Base-by-base conservation (phyloP, 92 coral and sea anemone genomes). In the Pocillopora meandrina region DNA sequence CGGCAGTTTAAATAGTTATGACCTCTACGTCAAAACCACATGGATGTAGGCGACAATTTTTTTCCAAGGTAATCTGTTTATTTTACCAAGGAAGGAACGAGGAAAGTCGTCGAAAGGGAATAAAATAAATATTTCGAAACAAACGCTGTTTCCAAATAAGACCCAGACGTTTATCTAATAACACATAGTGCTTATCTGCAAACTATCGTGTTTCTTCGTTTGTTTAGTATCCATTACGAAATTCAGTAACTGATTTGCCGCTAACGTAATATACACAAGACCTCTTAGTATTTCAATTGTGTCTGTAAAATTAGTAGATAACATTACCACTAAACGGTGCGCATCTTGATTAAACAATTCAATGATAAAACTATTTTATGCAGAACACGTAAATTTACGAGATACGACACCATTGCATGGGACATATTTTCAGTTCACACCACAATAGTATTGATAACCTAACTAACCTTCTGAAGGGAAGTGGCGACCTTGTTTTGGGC, bases 401-500 rank as follows among this genome's bases (percentile, higher is more conserved):
- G 56, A 42, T 42, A 42, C 5, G 14, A 33, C 33, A 1, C 20
- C 49, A 33, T 12, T 19, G 16, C n/a, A 34, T 12, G 2, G 55
- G 12, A 16, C 33, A 1, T 16, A 3, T 47, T 15, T 14, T 19
- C 73, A 33, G 5, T 12, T 19, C 17, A 34, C 73, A 68, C 35
- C 55, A 36, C 74, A 16, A 36, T 20, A 21, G 56, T 75, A 12
- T 12, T 19, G 35, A 26, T n/a, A 56, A 36, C 66, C 13, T 57
- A 13, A 16, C 47, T 81, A 16, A 83, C 86, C 86, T 73, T 74
- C 86, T 73, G 72, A 83, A 60, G 13, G 86, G 65, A 42, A 66
- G 65, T 47, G 79, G 86, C 15, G 86, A 61, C 65, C 74, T 83
- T 36, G 80, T 21, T 64, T 13, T 83, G 3, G 86, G 21, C 14